A percentile compares a stretch with the other conserved stretches of the same genome.
phyloP scores from a whole-genome alignment of 2,113 vertebrate genomes.

The Muscicapa adusta region DNA sequence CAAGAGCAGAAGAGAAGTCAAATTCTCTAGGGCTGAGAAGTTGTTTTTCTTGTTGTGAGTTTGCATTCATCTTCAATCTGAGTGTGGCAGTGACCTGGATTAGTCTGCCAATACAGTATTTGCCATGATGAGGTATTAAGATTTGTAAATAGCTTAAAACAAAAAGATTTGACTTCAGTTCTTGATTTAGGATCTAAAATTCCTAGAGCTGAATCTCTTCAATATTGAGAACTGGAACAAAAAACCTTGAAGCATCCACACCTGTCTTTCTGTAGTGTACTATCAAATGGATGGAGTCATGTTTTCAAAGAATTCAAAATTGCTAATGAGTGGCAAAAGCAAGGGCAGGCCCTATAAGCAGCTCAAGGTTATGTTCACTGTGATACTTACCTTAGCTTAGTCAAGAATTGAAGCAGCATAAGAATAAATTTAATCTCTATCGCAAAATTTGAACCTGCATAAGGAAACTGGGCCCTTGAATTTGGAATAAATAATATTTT shows the following conservation, averaged over 20 bases:
- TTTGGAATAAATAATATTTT: not conserved
- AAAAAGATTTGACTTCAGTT: not conserved
- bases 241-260: not conserved
- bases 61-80: rapidly evolving
- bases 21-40: not conserved
- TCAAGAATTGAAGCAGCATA: not conserved
- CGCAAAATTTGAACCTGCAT: not conserved
- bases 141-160: not conserved
- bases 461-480: not conserved
- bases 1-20: not conserved
- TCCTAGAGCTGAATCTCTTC: not conserved
- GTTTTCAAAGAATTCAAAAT: not conserved
- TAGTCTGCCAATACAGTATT: not conserved
- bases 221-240: not conserved
- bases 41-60: not conserved
- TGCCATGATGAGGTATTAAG: not conserved
- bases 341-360: not conserved
- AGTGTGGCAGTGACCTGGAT: not conserved
- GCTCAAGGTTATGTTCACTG: not conserved
- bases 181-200: not conserved
- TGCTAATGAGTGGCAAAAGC: not conserved
- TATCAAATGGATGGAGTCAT: not conserved
- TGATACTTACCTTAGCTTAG: not conserved
- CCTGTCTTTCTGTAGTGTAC: not conserved
- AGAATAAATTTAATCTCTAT: not conserved